These are phyloP conservation scores for Anagyrus pseudococci DNA, from an alignment of 2,888 invertebrate genomes.

Conservation along the genomic window DNA sequence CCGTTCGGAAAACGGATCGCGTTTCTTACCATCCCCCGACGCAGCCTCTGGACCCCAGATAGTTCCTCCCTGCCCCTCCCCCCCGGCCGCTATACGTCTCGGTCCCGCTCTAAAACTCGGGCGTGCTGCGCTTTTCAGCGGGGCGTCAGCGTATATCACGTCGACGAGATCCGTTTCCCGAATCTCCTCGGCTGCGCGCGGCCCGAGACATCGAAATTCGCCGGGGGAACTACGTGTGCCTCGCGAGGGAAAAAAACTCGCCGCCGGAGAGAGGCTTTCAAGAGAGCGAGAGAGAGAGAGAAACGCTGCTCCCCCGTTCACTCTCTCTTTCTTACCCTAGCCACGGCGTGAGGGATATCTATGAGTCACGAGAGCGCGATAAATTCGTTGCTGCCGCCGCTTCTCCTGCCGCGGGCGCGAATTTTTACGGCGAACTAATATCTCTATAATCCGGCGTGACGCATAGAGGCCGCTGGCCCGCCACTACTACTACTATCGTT, in stretches of 20 bases:
- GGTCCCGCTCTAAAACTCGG: too few species aligned
- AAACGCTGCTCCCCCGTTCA: too few species aligned
- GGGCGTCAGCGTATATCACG: slow-evolving; percentile 33
- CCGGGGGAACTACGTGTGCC: slow-evolving; percentile 23
- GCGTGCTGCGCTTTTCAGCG: slow-evolving; percentile 5
- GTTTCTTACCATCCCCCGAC: not conserved
- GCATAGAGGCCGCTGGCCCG: slow-evolving; percentile 3
- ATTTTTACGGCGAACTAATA: slow-evolving; percentile 38
- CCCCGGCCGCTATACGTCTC: too few species aligned
- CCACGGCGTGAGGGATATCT: slow-evolving; percentile 17
- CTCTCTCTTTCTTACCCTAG: too few species aligned
- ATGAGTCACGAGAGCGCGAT: slow-evolving; percentile 36
- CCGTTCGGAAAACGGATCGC: slow-evolving; percentile 9
- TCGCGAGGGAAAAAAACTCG: slow-evolving; percentile 10
- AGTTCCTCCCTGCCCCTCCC: too few species aligned
- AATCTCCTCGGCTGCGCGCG: slow-evolving; percentile 12
- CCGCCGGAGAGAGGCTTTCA: too few species aligned
- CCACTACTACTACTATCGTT: not conserved
- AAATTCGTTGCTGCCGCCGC: slow-evolving; percentile 19
- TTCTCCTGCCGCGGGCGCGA: slow-evolving; percentile 20
- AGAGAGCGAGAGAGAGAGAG: too few species aligned
- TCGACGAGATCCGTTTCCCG: slow-evolving; percentile 24
- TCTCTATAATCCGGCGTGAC: slow-evolving; percentile 35
- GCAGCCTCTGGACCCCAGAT: too few species aligned
- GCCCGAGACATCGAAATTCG: slow-evolving; percentile 26